Percentiles rank a stretch among this genome's conserved stretches.
Conservation (phyloP, 2,113 vertebrate genomes). For the Sebastes fasciatus region DNA sequence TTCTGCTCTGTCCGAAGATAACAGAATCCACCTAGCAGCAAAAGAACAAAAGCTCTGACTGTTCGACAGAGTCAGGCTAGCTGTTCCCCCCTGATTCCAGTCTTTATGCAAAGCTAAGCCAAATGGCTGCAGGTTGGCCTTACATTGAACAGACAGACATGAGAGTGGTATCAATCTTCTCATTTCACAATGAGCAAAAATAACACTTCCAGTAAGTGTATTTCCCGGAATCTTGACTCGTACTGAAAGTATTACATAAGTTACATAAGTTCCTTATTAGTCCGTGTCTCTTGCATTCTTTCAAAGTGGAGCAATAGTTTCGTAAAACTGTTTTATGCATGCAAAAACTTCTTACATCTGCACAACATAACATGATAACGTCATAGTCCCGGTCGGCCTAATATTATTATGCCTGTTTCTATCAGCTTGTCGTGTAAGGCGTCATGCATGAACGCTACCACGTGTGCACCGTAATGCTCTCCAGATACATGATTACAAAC, state of each 20-base stretch:
- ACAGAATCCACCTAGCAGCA: no score
- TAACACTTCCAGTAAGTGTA: neutral
- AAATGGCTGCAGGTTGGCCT: neutral
- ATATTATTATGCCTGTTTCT: slow-evolving; percentile 15
- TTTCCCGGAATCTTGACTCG: neutral
- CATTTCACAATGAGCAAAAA: neutral
- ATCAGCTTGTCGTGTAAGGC: slow-evolving; percentile 55
- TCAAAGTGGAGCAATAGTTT: neutral
- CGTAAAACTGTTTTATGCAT: neutral
- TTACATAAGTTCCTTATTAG: neutral
- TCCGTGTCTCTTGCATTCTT: neutral
- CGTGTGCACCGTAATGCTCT: slow-evolving; percentile 37
- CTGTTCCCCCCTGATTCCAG: no score
- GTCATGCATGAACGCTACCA: slow-evolving; percentile 52
- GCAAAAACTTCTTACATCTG: slow-evolving; percentile 34
- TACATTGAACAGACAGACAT: neutral
- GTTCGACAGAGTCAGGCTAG: no score
- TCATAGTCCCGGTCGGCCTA: slow-evolving; percentile 24
- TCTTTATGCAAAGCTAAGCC: neutral
- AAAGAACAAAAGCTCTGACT: no score
- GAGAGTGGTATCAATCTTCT: neutral
- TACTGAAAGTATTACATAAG: neutral
- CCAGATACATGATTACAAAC: slow-evolving; percentile 61
- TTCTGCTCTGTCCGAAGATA: no score
- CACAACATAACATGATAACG: slow-evolving; percentile 17